Base-by-base conservation (phyloP, 2,888 invertebrate species). In the Euproctis similis region DNA sequence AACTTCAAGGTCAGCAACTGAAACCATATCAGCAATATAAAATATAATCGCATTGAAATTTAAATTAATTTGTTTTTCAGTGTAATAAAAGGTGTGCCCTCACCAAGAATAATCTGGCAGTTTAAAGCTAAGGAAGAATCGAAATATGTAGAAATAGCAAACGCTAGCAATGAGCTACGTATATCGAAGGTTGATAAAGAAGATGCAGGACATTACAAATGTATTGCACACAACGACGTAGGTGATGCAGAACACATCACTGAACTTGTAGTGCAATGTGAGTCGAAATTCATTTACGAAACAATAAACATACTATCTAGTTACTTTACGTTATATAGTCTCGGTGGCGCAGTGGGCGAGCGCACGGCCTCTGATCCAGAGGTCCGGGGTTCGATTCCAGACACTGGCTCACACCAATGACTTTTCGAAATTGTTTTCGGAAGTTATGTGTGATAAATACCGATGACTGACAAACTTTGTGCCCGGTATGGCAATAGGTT, bases 21-120 rank as follows among this genome's bases (percentile, higher is more conserved):
- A n/a, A n/a, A n/a, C n/a, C n/a, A n/a, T n/a, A n/a, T n/a, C n/a
- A n/a, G n/a, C n/a, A n/a, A n/a, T n/a, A n/a, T n/a, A n/a, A n/a
- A n/a, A n/a, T n/a, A n/a, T n/a, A n/a, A n/a, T 8, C n/a, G 6
- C 6, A 23, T 1, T 8, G 6, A 1, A n/a, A 6, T n/a, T 11
- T 12, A 12, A n/a, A n/a, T n/a, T n/a, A n/a, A 8, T 12, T 9
- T n/a, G 2, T 10, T 4, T 27, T 27, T 4, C 16, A 30, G 30
- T 2, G 8, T 14, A 2, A 12, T 11, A 1, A 25, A n/a, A 11
- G 43, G 46, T 24, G 17, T 31, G 10, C 40, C 46, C 16, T 6
- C 12, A 26, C 46, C 46, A 17, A 40, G 29, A 8, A 26, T 43
- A 20, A 30, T 25, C 9, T 44, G 43, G 43, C 17, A 29, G 8